Evolutionary conservation across 2,113 vertebrate genomes (phyloP), one percentile per base, ranked within the genome.

Genomic region (Reinhardtius hippoglossoides): DNA sequence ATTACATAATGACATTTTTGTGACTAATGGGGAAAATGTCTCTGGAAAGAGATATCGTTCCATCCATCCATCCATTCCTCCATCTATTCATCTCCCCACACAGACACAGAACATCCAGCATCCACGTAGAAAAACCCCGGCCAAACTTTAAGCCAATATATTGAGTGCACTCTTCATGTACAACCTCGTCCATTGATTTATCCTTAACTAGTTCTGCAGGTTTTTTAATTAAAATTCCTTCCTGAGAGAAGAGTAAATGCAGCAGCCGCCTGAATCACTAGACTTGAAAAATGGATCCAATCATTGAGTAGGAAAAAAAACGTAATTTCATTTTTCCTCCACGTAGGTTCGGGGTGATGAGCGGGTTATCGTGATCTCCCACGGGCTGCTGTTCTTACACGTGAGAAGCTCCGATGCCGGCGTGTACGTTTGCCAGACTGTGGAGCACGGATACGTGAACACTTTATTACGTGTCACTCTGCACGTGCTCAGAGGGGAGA

Each of bases 401-500:
- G 90, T 98, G 1, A 95, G 86, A 70, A 91, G 87, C 44, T 86
- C 92, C 5, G 98, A 99, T 52, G 94, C 96, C 3, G 98, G 97
- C 2, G 93, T 93, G 13, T 99, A 99, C 27, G 94, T 97, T 73
- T 99, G 98, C 83, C 97, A 98, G 93, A 96, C 98, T 0, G 95
- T 95, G 58, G 98, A 99, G 76, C 96, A 98, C 3, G 94, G 95
- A 81, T 98, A 98, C 42, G 93, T 97, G 64, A 97, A 98, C 71
- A 97, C 95, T 0, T 83, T 98, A 48, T 92, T 96, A 13, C 96
- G 94, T 46, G 92, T 97, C 84, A 94, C 92, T 6, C 87, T 99
- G 68, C 96, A 97, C 68, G 94, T 99, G 20, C 93, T 99, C 0
- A 94, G 93, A 70, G 96, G 95, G 67, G 95, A 96, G 26, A 91